Conservation (phyloP, 2,113 vertebrate species). For the Glaucomys volans region DNA sequence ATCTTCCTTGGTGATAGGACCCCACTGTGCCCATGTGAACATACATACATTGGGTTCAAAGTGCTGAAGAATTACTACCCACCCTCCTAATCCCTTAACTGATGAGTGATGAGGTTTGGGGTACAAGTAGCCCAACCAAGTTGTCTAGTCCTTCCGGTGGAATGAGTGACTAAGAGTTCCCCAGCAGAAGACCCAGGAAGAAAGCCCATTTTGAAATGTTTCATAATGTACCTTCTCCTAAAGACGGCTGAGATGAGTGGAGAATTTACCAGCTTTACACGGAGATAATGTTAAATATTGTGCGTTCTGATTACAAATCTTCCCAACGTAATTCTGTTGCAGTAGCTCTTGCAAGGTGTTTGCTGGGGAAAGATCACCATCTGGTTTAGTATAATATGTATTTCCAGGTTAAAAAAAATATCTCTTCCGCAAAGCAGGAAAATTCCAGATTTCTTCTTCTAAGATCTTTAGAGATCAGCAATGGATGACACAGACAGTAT, state of each 20-base stretch:
- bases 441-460: conserved; percentile 37
- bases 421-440: not conserved
- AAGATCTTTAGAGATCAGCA: not conserved
- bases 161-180: not conserved
- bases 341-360: not conserved
- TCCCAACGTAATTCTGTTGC: not conserved
- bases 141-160: not conserved
- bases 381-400: not conserved
- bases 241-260: not conserved
- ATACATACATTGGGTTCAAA: too few species aligned
- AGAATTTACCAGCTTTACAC: not conserved
- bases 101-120: not conserved
- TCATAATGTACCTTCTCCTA: not conserved
- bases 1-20: not conserved
- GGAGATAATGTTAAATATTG: not conserved
- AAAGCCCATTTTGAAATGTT: not conserved
- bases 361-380: not conserved
- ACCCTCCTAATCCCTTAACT: not conserved
- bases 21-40: not conserved
- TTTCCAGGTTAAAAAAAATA: not conserved
- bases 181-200: not conserved
- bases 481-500: not conserved
- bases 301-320: not conserved
- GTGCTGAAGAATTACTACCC: not conserved
- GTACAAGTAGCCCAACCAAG: too few species aligned